A percentile compares a stretch with the other conserved stretches of the same genome.
Conservation (phyloP, 64 coral and sea anemone genomes). For the Dendronephthya gigantea region DNA sequence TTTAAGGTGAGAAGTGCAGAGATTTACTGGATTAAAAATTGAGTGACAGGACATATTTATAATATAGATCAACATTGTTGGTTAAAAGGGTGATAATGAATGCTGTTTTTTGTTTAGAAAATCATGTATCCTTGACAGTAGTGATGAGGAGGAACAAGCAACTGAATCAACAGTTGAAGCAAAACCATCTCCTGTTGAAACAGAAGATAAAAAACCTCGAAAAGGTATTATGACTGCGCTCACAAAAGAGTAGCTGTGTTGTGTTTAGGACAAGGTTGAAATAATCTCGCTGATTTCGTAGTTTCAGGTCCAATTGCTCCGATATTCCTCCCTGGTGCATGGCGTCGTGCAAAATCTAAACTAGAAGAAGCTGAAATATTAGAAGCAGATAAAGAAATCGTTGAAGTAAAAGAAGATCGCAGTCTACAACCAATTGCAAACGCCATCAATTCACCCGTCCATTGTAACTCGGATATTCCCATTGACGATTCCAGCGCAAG, state of each 20-base stretch:
- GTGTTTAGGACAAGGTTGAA: background rate
- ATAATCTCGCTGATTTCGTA: background rate
- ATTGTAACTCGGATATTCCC: background rate
- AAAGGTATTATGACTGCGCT: background rate
- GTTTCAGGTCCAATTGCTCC: background rate
- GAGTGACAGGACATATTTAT: too few relatives aligned
- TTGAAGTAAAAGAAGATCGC: background rate
- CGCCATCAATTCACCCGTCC: background rate
- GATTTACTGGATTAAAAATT: too few relatives aligned
- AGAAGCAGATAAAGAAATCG: background rate
- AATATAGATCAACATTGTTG: too few relatives aligned
- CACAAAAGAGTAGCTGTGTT: background rate
- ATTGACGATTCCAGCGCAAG: background rate
- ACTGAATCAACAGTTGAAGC: background rate
- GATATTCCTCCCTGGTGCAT: background rate
- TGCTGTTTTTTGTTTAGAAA: background rate
- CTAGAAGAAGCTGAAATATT: background rate
- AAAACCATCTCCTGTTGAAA: background rate
- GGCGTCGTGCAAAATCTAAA: background rate
- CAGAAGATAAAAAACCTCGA: background rate
- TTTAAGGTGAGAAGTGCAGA: background rate
- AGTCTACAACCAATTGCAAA: background rate
- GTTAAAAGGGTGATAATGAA: too few relatives aligned
- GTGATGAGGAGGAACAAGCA: background rate
- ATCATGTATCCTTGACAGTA: background rate